A percentile compares a stretch with the other conserved stretches of the same genome.
Evolutionary conservation across 2,113 vertebrate genomes (phyloP).

Genomic region (Crotalus tigris): DNA sequence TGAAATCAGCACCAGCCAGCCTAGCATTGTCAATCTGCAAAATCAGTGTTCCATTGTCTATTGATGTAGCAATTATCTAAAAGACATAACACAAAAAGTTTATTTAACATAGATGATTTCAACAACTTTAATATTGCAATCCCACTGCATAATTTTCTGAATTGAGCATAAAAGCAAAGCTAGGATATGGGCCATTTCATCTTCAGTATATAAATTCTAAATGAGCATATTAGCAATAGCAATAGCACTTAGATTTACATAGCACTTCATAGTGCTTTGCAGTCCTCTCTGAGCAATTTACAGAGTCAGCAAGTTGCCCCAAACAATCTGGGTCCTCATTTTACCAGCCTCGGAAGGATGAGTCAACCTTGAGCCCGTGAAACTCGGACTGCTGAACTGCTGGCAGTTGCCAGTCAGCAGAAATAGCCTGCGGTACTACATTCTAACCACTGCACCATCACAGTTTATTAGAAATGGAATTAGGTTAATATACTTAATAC

Average conservation of each 20-base stretch:
- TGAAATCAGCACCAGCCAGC: conserved; percentile 69
- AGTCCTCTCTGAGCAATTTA: background rate
- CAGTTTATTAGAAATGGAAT: background rate
- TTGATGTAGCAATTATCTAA: conserved; percentile 49
- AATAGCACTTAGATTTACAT: background rate
- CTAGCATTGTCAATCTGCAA: conserved; percentile 61
- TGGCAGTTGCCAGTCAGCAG: background rate
- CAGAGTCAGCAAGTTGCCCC: background rate
- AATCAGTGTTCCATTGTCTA: conserved; percentile 48
- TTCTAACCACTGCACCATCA: background rate
- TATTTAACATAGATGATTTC: background rate
- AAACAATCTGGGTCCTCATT: background rate
- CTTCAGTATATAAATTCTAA: background rate
- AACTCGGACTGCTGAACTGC: background rate
- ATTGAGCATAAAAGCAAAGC: background rate
- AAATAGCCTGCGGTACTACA: background rate
- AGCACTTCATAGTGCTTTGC: background rate
- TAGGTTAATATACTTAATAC: background rate
- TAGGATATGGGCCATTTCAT: background rate
- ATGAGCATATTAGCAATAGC: background rate
- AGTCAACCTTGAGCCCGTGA: background rate
- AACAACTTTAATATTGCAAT: background rate
- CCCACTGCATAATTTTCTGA: background rate
- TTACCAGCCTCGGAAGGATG: background rate
- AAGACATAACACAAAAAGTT: background rate